Base-by-base conservation (phyloP, 2,113 vertebrate genomes). In the Sylvietta virens region DNA sequence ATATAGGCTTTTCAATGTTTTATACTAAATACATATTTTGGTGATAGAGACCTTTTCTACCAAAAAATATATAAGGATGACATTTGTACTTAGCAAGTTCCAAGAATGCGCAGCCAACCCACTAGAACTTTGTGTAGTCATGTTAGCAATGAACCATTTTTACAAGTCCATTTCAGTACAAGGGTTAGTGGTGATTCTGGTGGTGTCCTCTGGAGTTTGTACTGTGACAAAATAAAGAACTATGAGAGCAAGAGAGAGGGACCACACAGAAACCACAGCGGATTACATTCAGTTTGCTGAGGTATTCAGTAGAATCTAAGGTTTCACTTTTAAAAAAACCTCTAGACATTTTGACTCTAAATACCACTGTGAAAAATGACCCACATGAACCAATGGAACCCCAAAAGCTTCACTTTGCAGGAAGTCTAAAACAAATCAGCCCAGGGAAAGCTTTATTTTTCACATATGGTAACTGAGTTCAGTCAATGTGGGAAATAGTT, bases 311-410 rank as follows among this genome's bases (percentile, higher is more conserved):
- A 51, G 37, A 82, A 72, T 37, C 33, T 42, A 65, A 70, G 5
- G 24, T 51, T 83, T 61, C 35, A 23, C 22, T 77, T 91, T 65
- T 20, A 28, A 80, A 90, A 87, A 56, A 69, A 6, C 16, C 30
- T 82, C 50, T 65, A 53, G 30, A 74, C 0, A 45, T 69, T 80
- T 40, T 66, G 45, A 33, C 47, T 88, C 15, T 44, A 65, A 92
- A 94, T 19, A 31, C 2, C 6, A 28, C 74, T 85, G 91, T 86
- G 65, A 85, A 92, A 95, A 85, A 82, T 51, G 30, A 82, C 42
- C 50, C 58, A 37, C 6, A 30, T 24, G 50, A 90, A 64, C 47
- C 10, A 94, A 48, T 20, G 31, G 84, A 92, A 58, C 9, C 13
- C 40, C n/a, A 24, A 15, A 48, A 90, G 17, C 9, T 17, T 80